Conservation (phyloP, 2,888 invertebrate genomes). For the Exephanes ischioxanthus region DNA sequence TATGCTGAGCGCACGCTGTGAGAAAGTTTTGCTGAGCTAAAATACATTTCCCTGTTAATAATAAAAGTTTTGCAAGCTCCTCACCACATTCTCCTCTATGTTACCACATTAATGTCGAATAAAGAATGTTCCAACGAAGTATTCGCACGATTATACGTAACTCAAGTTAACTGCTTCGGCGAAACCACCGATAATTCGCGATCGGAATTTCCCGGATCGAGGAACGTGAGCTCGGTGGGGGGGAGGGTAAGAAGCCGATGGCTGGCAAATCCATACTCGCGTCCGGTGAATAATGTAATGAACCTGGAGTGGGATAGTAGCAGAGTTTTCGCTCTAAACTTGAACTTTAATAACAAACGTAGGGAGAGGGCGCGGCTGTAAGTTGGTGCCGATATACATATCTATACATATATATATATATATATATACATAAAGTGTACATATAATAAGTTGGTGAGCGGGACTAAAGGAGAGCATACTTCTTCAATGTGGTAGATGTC, state of each 20-base stretch:
- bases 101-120: not conserved
- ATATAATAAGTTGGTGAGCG: slow-evolving; percentile 46
- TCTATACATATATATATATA: slow-evolving; percentile 18
- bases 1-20: no score
- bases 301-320: slow-evolving; percentile 36
- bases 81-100: not conserved
- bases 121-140: slow-evolving; percentile 18
- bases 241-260: slow-evolving; percentile 39
- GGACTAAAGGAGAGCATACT: slow-evolving; percentile 8
- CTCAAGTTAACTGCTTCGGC: slow-evolving; percentile 49
- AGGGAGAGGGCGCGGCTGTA: slow-evolving; percentile 40
- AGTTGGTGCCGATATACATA: slow-evolving; percentile 49
- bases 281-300: slow-evolving; percentile 64
- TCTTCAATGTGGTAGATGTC: slow-evolving; percentile 48
- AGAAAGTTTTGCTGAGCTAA: not conserved
- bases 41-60: not conserved
- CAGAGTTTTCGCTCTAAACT: slow-evolving; percentile 56
- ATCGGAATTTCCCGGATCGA: slow-evolving; percentile 61
- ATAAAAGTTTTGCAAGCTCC: not conserved
- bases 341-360: slow-evolving; percentile 64
- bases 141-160: slow-evolving; percentile 42
- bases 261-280: slow-evolving; percentile 55
- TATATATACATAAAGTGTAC: not conserved
- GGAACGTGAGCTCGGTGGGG: slow-evolving; percentile 49
- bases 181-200: slow-evolving; percentile 62